Evolutionary conservation across 1,140 invertebrate species (phyloP), one percentile per base, ranked within the genome.

Genomic region (Procambarus clarkii): DNA sequence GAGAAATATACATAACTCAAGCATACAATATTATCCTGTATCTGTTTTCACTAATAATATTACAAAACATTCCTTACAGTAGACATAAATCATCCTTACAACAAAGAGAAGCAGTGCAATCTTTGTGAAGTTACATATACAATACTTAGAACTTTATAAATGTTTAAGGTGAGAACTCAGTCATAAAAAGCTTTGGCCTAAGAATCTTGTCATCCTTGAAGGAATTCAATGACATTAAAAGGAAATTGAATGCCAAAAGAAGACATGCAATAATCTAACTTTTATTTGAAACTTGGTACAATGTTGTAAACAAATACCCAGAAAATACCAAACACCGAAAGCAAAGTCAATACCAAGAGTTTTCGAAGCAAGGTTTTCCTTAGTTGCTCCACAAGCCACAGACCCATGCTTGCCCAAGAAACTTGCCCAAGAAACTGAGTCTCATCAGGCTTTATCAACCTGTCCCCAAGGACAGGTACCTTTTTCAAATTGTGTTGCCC

Each of bases 11-110:
- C n/a, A 74, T 74, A 74, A 74, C 8, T 74, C 69, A 74, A 34
- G 69, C 69, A 74, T 74, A 74, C n/a, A 74, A 74, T 74, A 74
- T 9, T 24, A 4, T 74, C n/a, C 11, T 34, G n/a, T 5, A 74
- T 74, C 11, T 74, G 24, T 24, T 74, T 21, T 0, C 21, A 8
- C 24, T 34, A 34, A 9, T 24, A 9, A 21, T 74, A 34, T 74
- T 74, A 74, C 69, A 74, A 74, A 74, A 74, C 69, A 74, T 34
- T 74, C 69, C 69, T 74, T 74, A 74, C 69, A 74, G 69, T 74
- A 74, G 69, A 74, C 69, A 74, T 74, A 74, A 74, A 74, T 74
- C 69, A 74, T 1, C 69, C 69, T 74, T 74, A 74, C 69, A 74
- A 74, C n/a, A 74, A 34, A 74, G 64, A 21, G 69, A 74, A 74